Evolutionary conservation across 2,888 invertebrate species (phyloP).

Genomic region (Conomelus anceps): DNA sequence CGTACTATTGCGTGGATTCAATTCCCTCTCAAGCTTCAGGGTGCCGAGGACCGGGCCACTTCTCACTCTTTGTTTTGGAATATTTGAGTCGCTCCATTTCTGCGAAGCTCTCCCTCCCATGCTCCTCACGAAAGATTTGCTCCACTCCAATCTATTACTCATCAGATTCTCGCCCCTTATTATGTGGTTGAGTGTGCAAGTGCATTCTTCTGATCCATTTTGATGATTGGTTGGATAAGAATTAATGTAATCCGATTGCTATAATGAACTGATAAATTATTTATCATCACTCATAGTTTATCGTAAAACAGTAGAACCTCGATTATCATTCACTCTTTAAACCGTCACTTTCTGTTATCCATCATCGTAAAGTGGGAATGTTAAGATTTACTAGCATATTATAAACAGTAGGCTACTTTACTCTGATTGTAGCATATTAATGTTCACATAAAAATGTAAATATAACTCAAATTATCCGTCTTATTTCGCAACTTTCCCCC

Average conservation of each 20-base stretch:
- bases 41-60: neutral
- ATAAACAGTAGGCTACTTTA: too few species aligned
- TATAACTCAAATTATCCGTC: too few species aligned
- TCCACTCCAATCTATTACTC: neutral
- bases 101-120: neutral
- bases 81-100: neutral
- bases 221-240: neutral
- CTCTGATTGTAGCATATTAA: too few species aligned
- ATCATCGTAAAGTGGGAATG: too few species aligned
- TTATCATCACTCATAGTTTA: too few species aligned
- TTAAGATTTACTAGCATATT: too few species aligned
- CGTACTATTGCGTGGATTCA: neutral
- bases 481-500: too few species aligned
- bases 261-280: too few species aligned
- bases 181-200: neutral
- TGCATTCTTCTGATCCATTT: neutral
- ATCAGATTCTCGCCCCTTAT: neutral
- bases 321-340: too few species aligned
- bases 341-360: too few species aligned
- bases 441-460: too few species aligned
- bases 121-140: neutral
- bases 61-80: neutral
- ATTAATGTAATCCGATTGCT: neutral
- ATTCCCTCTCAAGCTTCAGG: neutral
- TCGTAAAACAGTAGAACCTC: too few species aligned